These are phyloP conservation scores for Corbicula japonica DNA, from an alignment of 2,888 invertebrate genomes.

Conservation along the genomic window DNA sequence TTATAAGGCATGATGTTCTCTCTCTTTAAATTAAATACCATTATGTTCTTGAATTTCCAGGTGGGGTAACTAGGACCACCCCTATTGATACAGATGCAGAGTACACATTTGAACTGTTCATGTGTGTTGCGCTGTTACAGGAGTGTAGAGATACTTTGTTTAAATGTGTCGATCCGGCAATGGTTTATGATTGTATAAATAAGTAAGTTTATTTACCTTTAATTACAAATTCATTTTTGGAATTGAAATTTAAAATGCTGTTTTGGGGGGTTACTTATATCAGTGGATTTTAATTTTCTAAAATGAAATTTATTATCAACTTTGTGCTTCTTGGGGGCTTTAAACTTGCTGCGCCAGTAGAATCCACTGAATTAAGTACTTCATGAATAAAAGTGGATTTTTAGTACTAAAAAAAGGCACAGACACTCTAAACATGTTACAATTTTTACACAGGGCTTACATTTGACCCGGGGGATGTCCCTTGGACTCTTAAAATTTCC, in stretches of 20 bases:
- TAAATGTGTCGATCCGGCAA: constrained; percentile 80
- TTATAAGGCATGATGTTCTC: no score
- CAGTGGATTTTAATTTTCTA: background rate
- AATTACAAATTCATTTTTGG: background rate
- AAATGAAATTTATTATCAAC: background rate
- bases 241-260: background rate
- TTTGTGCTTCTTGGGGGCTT: background rate
- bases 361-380: no score
- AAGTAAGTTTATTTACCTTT: constrained; percentile 72
- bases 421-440: no score
- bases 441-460: no score
- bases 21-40: no score
- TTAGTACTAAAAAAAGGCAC: no score
- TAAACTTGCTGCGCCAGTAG: no score
- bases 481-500: no score
- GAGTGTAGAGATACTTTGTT: constrained; percentile 78
- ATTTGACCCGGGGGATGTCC: no score
- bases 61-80: constrained; percentile 78
- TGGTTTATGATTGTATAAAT: constrained; percentile 82
- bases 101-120: constrained; percentile 85
- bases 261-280: background rate
- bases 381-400: no score
- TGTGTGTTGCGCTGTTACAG: constrained; percentile 84
- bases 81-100: constrained; percentile 70
- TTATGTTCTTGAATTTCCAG: constrained; percentile 70